These are phyloP conservation scores for Camponotus pennsylvanicus DNA, from an alignment of 1,140 invertebrate genomes.

Conservation along the genomic window DNA sequence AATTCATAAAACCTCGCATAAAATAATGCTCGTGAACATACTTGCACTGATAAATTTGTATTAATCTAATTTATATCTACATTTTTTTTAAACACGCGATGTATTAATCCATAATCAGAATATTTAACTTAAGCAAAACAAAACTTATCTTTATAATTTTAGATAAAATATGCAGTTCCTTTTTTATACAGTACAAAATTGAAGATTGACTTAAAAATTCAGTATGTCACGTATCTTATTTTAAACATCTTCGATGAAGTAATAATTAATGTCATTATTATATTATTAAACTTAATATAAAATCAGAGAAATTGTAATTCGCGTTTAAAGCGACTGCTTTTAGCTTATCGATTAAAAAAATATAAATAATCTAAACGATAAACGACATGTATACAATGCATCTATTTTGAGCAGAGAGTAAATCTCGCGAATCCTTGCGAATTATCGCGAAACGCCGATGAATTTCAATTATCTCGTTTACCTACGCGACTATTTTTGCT, in stretches of 20 bases:
- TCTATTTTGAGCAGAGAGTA: not conserved
- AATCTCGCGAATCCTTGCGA: conserved; percentile 20
- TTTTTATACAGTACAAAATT: not conserved
- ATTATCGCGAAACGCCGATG: conserved; percentile 45
- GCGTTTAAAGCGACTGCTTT: not conserved
- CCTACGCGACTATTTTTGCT: conserved; percentile 12
- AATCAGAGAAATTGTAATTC: not conserved
- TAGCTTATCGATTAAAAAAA: conserved; percentile 25
- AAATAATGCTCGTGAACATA: conserved; percentile 1
- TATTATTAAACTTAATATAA: not conserved
- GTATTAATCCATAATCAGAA: conserved; percentile 18
- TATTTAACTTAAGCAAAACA: not conserved
- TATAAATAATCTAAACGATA: not conserved
- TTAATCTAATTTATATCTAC: not conserved
- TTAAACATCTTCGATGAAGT: not conserved
- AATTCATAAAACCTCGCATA: conserved; percentile 17
- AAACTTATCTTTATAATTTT: not conserved
- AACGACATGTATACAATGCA: not conserved
- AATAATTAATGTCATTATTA: conserved; percentile 21
- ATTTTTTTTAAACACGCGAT: conserved; percentile 8
- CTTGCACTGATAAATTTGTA: conserved; percentile 15
- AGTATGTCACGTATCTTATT: not conserved
- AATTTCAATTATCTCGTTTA: conserved; percentile 68
- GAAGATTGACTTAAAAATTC: not conserved
- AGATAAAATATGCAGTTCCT: not conserved